These are phyloP conservation scores for Falco cherrug DNA, from an alignment of 2,797 vertebrate genomes.

Conservation along the genomic window DNA sequence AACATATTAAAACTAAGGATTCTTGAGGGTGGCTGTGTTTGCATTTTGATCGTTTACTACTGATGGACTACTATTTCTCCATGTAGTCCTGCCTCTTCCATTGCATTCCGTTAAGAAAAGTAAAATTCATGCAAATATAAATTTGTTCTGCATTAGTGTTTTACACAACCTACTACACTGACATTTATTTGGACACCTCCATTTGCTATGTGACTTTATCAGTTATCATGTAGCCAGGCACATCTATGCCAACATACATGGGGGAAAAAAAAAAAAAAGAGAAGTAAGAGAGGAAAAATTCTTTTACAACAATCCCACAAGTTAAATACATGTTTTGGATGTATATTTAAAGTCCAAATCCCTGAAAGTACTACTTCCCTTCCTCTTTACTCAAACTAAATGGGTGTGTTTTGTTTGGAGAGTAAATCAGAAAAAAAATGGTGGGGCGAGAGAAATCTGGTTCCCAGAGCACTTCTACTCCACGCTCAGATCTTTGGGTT, in stretches of 20 bases:
- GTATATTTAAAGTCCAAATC: background rate
- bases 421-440: background rate
- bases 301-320: background rate
- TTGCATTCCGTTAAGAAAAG: background rate
- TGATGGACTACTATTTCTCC: background rate
- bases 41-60: background rate
- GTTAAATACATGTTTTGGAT: background rate
- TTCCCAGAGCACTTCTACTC: conserved; percentile 44
- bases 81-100: background rate
- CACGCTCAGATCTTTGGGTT: conserved; percentile 45
- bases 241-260: background rate
- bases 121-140: background rate
- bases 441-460: background rate
- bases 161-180: background rate
- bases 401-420: background rate
- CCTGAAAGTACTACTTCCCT: background rate
- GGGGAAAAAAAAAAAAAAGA: background rate
- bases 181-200: background rate
- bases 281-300: background rate
- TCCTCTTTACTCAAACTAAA: background rate
- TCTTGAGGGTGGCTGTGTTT: accelerated
- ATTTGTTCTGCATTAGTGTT: background rate
- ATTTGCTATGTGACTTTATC: background rate
- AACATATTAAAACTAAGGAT: background rate
- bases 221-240: background rate